Conservation (phyloP, 2,797 vertebrate species). For the Tamandua tetradactyla region DNA sequence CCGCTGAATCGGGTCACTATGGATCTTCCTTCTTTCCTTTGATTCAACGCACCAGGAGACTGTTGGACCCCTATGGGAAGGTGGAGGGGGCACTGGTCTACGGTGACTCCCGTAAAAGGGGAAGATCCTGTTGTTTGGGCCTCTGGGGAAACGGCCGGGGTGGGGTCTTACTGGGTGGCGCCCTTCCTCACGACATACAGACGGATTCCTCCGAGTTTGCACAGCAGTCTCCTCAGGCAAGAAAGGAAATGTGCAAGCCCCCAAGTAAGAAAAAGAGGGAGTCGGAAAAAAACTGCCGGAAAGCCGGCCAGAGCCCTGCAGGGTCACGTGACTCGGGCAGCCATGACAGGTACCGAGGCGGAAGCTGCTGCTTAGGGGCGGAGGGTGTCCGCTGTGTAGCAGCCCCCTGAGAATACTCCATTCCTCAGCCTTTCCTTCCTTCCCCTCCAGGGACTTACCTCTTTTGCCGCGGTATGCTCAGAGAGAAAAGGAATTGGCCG, state of each 20-base stretch:
- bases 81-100: too few species aligned
- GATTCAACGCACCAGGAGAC: too few species aligned
- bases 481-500: rapidly evolving
- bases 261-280: background rate
- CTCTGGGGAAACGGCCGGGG: background rate
- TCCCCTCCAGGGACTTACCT: too few species aligned
- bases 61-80: too few species aligned
- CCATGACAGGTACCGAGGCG: constrained; percentile 66
- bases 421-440: background rate
- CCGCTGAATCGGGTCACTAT: background rate
- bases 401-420: background rate
- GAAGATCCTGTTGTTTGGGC: background rate
- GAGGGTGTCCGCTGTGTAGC: background rate
- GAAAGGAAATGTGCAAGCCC: background rate
- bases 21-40: background rate
- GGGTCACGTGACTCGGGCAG: constrained; percentile 59
- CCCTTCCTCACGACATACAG: constrained; percentile 3
- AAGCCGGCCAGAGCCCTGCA: background rate
- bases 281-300: background rate
- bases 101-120: too few species aligned
- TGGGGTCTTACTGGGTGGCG: background rate
- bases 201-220: background rate
- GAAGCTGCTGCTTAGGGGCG: background rate
- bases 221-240: background rate
- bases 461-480: too few species aligned